Percentiles rank a stretch among this genome's conserved stretches.
These are phyloP conservation scores for Beris morrisii DNA, from an alignment of 2,888 invertebrate genomes.

Conservation along the genomic window DNA sequence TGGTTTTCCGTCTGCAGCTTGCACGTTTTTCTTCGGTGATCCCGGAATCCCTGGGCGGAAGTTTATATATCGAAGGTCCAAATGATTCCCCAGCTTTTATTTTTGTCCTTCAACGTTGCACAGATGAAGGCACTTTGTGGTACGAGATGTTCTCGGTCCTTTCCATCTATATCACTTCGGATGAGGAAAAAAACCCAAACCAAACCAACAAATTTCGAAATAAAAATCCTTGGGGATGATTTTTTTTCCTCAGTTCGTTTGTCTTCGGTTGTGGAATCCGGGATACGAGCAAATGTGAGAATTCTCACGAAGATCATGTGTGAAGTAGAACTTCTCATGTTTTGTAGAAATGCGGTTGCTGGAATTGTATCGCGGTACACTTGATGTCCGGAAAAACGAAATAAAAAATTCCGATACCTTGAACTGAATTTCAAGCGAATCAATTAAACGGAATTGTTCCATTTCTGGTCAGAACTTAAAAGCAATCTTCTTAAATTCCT, in stretches of 20 bases:
- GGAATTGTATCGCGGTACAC: background rate
- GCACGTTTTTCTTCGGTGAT: no score
- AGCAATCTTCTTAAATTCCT: no score
- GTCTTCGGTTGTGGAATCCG: background rate
- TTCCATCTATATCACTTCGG: background rate
- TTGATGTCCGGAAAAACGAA: background rate
- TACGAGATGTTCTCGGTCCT: background rate
- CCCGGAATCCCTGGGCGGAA: background rate
- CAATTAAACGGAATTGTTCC: no score
- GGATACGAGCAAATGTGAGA: slow-evolving; percentile 1
- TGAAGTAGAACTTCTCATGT: background rate
- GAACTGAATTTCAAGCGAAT: no score
- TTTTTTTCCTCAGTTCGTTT: background rate
- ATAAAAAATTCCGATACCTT: background rate
- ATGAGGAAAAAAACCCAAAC: background rate
- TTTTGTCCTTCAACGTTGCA: background rate
- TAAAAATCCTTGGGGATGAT: slow-evolving; percentile 11
- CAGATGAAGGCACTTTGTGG: background rate
- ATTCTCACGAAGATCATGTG: slow-evolving; percentile 29
- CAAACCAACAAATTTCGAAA: background rate
- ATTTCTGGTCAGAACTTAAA: no score
- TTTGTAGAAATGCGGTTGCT: background rate
- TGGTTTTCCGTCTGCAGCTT: slow-evolving; percentile 26
- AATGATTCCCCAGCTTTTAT: background rate
- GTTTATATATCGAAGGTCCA: slow-evolving; percentile 22